Conservation (phyloP, 2,888 invertebrate species). For the Spisula subtruncata region DNA sequence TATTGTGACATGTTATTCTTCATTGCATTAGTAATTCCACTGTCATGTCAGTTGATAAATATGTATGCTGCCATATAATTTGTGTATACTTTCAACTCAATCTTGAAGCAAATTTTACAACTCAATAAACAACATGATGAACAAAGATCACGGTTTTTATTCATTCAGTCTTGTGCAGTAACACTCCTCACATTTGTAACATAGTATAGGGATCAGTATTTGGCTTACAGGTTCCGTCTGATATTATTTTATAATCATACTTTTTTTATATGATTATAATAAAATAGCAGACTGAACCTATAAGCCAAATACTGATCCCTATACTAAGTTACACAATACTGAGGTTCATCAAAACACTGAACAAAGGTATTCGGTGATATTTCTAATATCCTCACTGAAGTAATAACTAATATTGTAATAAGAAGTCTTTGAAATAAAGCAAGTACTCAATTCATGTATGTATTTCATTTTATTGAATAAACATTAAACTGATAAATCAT, state of each 20-base stretch:
- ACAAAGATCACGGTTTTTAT: no score
- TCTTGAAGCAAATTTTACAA: background rate
- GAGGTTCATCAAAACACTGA: background rate
- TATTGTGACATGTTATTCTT: no score
- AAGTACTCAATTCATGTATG: background rate
- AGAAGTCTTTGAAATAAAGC: background rate
- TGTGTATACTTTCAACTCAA: no score
- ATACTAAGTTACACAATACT: background rate
- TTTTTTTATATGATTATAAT: no score
- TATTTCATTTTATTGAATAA: conserved; percentile 1
- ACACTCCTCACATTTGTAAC: background rate
- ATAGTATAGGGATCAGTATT: background rate
- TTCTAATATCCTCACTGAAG: background rate
- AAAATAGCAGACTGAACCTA: background rate
- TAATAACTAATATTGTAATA: background rate
- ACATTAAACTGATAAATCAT: background rate
- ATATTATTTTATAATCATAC: no score
- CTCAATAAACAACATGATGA: background rate
- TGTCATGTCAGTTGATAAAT: no score
- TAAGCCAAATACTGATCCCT: background rate
- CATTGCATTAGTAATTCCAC: no score
- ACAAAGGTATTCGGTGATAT: background rate
- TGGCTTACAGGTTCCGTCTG: background rate
- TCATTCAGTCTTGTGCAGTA: no score
- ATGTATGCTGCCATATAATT: no score